These are phyloP conservation scores for Pionites leucogaster DNA, from an alignment of 2,113 vertebrate genomes.

Conservation along the genomic window DNA sequence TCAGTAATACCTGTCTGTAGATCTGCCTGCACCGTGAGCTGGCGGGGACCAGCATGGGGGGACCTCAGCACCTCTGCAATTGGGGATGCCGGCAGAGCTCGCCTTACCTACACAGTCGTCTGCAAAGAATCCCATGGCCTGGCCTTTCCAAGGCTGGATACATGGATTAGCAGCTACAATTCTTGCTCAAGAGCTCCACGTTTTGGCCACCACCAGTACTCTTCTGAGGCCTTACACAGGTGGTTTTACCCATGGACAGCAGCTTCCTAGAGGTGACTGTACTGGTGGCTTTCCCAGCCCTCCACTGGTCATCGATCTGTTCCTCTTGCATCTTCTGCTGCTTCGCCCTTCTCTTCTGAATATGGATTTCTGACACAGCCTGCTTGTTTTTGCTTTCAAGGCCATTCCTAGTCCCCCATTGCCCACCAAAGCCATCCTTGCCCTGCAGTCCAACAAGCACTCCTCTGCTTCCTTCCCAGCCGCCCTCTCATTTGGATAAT, in stretches of 20 bases:
- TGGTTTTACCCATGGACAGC: not conserved
- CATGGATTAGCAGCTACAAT: not conserved
- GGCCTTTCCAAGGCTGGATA: not conserved
- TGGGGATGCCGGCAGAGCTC: not conserved
- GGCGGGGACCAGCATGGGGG: not conserved
- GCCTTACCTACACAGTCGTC: rapidly evolving
- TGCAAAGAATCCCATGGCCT: rapidly evolving
- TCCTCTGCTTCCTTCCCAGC: not conserved
- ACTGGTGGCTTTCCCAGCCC: not conserved
- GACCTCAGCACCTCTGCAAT: not conserved
- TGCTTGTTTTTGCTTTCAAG: not conserved
- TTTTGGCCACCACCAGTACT: not conserved
- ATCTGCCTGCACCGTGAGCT: not conserved
- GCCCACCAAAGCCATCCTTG: not conserved
- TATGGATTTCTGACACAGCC: rapidly evolving
- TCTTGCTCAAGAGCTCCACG: not conserved
- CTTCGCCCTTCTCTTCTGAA: not conserved
- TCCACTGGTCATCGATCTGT: rapidly evolving
- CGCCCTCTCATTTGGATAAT: not conserved
- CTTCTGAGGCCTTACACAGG: rapidly evolving
- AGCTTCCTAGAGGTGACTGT: not conserved
- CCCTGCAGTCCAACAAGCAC: rapidly evolving
- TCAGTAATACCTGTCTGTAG: rapidly evolving
- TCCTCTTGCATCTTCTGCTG: not conserved
- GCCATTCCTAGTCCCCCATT: not conserved